Conservation (phyloP, 1,140 invertebrate genomes). For the Neelides sp. region DNA sequence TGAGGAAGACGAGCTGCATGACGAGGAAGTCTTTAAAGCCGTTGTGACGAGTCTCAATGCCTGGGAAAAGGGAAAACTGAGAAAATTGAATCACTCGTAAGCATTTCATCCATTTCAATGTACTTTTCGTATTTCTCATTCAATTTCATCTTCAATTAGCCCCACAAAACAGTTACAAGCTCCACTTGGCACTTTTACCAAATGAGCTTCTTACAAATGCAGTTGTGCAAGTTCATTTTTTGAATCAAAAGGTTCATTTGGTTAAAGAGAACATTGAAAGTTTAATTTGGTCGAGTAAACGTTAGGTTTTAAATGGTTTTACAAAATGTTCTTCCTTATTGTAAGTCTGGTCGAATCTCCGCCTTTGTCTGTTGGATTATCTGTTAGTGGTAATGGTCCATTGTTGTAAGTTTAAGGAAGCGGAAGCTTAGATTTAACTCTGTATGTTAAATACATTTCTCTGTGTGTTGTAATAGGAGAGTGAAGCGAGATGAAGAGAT, state of each 20-base stretch:
- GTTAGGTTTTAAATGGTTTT: too few species aligned
- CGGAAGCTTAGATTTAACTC: too few species aligned
- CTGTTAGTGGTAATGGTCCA: not conserved
- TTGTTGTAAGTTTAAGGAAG: not conserved
- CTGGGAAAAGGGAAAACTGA: constrained; percentile 35
- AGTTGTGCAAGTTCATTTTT: not conserved
- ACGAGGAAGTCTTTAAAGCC: constrained; percentile 43
- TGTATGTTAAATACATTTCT: too few species aligned
- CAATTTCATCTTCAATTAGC: not conserved
- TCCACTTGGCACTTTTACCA: not conserved
- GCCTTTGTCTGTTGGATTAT: not conserved
- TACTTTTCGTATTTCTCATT: not conserved
- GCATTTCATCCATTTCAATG: not conserved
- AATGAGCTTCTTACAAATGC: not conserved
- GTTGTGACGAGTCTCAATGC: constrained; percentile 45
- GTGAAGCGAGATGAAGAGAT: constrained; percentile 40
- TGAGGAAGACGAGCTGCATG: constrained; percentile 42
- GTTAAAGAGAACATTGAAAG: too few species aligned
- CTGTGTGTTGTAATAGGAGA: constrained; percentile 10
- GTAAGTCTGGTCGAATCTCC: not conserved
- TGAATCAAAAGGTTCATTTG: not conserved
- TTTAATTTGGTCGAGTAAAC: too few species aligned
- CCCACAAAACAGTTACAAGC: not conserved
- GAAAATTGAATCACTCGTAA: not conserved
- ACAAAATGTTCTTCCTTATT: too few species aligned